Base-by-base conservation (phyloP, 92 coral and sea anemone genomes). In the Bergia puertoricense region DNA sequence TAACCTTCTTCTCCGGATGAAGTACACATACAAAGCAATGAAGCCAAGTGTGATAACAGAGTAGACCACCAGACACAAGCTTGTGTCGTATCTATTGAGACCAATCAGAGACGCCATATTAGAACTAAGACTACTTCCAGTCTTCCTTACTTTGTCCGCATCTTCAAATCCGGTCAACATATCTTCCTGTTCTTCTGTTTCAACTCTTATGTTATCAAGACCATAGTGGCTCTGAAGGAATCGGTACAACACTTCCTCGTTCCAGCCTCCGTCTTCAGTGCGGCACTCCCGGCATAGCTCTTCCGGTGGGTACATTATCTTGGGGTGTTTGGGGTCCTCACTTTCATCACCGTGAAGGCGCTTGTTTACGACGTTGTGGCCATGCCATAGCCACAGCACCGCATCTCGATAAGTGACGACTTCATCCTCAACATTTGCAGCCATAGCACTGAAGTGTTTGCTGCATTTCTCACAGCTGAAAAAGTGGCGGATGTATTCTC, bases 141-240 rank as follows among this genome's bases (percentile, higher is more conserved):
- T 74, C 87, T 80, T 88, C 56, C 99, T 97, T 97, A 97, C 99
- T 85, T 88, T 91, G 81, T 97, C 99, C 0, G 95, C 90, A 85
- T 93, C 95, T 40, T 96, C 95, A 40, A 93, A 90, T 82, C 92
- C 98, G 4, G 95, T 92, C 5, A 93, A 71, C 36, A 77, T 90
- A 15, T 86, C 90, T 10, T 90, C 92, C 8, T 81, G 80, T 30
- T 87, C 90, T 50, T 85, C 85, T 36, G 77, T 78, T 41, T 90
- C 90, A 81, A 97, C 88, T 79, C 98, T 90, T 41, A 97, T 97
- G 88, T 97, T 97, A 79, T 97, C 93, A 62, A 90, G 74, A 3
- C 99, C 98, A 51, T 95, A 97, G 79, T 97, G 99, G 30, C 91
- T 91, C 88, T 97, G 96, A 73, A 97, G 94, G 77, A 92, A 97